A percentile compares a stretch with the other conserved stretches of the same genome.
Evolutionary conservation across 2,888 invertebrate species (phyloP).

Genomic region (Sesia bembeciformis): DNA sequence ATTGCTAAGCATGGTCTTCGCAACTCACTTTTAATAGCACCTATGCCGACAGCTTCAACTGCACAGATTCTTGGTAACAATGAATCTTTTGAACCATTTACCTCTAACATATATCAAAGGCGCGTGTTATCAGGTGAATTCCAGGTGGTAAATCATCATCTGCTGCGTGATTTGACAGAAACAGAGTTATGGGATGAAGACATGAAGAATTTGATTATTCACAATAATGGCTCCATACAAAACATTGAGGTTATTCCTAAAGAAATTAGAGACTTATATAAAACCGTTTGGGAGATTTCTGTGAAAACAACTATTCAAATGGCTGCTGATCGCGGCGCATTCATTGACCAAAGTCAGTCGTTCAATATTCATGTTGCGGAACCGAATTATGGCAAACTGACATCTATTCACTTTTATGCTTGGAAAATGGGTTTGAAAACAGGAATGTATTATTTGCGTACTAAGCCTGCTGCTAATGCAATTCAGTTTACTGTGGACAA

Average conservation of each 20-base stretch:
- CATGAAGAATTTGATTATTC: constrained; percentile 95
- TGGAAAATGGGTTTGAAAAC: constrained; percentile 98
- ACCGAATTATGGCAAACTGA: constrained; percentile 93
- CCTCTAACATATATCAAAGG: constrained; percentile 96
- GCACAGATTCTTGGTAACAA: constrained; percentile 99
- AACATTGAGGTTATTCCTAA: constrained; percentile 88
- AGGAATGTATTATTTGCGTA: constrained; percentile 98
- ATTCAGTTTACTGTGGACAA: constrained; percentile 99
- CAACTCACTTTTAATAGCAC: constrained; percentile 94
- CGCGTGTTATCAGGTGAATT: constrained; percentile 97
- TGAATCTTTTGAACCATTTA: constrained; percentile 98
- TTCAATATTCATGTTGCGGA: constrained; percentile 97
- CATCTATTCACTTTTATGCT: constrained; percentile 98
- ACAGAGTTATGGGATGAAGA: constrained; percentile 93
- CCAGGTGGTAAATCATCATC: constrained; percentile 96
- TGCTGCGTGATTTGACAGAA: constrained; percentile 94
- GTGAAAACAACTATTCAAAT: constrained; percentile 94
- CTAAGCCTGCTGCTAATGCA: constrained; percentile 96
- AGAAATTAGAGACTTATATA: constrained; percentile 89
- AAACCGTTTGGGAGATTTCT: constrained; percentile 98
- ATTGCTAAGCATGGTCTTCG: constrained; percentile 92
- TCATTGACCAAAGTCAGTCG: constrained; percentile 99
- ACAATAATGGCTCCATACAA: constrained; percentile 94
- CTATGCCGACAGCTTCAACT: constrained; percentile 99
- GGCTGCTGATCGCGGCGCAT: constrained; percentile 98